Base-by-base conservation (phyloP, 1,140 invertebrate species). In the Rhyacophila brunnea region DNA sequence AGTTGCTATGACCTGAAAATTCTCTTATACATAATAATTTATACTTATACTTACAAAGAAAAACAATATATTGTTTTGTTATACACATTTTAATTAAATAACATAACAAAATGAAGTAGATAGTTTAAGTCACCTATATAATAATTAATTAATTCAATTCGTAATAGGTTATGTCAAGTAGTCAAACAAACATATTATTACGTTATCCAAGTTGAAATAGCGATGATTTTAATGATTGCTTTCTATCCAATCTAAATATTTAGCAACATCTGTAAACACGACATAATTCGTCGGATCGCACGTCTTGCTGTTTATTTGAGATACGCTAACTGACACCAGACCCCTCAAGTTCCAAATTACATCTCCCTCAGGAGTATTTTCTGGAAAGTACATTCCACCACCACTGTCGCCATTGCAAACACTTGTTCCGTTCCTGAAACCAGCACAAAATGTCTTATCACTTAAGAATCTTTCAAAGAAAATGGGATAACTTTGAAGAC, bases 351-450 rank as follows among this genome's bases (percentile, higher is more conserved):
- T 67, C 67, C 68, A 73, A 2, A 40, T 48, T 1, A 34, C 15
- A 5, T 48, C 38, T 15, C 43, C 49, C 18, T 58, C 20, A 1
- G 48, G 15, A 14, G 68, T 64, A 9, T 62, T 55, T 1, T 64
- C 36, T 32, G 67, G 65, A 1, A 71, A 68, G 11, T 58, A 20
- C 54, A 69, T 68, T 1, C 68, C 70, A 11, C 71, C 68, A 1
- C 71, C 71, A 53, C 71, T 73, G 54, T 73, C 71, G 1, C 71
- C 70, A 13, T 73, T 72, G 56, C 71, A 74, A 1, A 66, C 63
- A n/a, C 68, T 48, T 28, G 46, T 48, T 13, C 46, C 46, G 17
- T 62, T 62, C 40, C 34, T 42, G 42, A 18, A 48, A n/a, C 60
- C 60, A 42, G 54, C 60, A 18, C 60, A 62, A 18, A 48, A 62